Percentiles rank a stretch among this genome's conserved stretches.
These are phyloP conservation scores for Phaedon cochleariae DNA, from an alignment of 2,888 invertebrate genomes.

Conservation along the genomic window DNA sequence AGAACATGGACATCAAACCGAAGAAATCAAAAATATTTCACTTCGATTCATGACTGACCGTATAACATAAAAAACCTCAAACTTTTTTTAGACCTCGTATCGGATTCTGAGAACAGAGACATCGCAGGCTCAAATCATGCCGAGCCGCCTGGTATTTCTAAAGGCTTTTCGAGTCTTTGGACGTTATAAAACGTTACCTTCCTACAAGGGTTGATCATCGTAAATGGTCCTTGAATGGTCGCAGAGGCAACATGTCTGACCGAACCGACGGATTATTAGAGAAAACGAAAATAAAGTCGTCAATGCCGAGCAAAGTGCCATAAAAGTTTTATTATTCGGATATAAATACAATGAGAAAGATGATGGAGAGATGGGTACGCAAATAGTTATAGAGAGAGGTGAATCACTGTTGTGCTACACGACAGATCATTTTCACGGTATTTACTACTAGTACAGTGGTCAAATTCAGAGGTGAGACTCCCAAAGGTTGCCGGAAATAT, in stretches of 20 bases:
- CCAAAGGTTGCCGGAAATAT: too few relatives aligned
- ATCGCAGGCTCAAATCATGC: slow-evolving; percentile 26
- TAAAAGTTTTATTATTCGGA: slow-evolving; percentile 35
- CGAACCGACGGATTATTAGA: slow-evolving; percentile 20
- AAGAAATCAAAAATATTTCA: not conserved
- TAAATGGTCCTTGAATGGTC: slow-evolving; percentile 31
- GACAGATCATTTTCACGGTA: too few relatives aligned
- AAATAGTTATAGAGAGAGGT: not conserved
- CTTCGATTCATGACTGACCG: not conserved
- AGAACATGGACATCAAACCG: not conserved
- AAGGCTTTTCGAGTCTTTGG: slow-evolving; percentile 24
- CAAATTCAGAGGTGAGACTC: too few relatives aligned
- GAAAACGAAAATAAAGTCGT: slow-evolving; percentile 39
- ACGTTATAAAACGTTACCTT: slow-evolving; percentile 39
- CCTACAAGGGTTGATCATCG: slow-evolving; percentile 35
- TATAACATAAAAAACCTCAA: not conserved
- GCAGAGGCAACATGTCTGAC: slow-evolving; percentile 28
- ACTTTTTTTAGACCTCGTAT: not conserved
- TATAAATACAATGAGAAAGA: not conserved
- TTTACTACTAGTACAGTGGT: too few relatives aligned
- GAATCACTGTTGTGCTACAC: too few relatives aligned
- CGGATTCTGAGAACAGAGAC: slow-evolving; percentile 30
- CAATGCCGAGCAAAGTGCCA: slow-evolving; percentile 27
- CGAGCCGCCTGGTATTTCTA: not conserved
- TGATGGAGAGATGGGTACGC: not conserved